These are phyloP conservation scores for Silurus aristotelis DNA, from an alignment of 2,797 vertebrate species.

Conservation along the genomic window DNA sequence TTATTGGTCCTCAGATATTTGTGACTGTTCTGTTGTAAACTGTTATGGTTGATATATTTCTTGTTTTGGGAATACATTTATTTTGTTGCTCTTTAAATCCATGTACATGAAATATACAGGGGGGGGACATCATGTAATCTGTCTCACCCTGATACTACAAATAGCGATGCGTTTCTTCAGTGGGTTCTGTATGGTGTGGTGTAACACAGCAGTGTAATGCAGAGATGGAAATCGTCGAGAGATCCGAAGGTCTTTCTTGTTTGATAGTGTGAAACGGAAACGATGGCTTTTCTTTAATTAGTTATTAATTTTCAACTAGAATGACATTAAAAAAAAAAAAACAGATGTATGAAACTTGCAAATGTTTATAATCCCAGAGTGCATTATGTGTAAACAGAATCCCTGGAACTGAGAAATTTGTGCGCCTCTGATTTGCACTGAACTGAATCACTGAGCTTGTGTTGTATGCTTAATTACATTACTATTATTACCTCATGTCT, in stretches of 20 bases:
- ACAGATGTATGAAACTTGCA: background rate
- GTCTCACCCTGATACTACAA: too few species aligned
- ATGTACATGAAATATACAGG: background rate
- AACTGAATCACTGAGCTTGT: background rate
- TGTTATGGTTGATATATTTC: background rate
- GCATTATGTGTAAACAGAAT: background rate
- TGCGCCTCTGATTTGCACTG: background rate
- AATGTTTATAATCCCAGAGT: background rate
- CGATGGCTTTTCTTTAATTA: background rate
- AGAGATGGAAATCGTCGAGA: background rate
- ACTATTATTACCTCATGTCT: background rate
- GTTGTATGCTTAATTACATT: background rate
- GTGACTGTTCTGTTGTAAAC: background rate
- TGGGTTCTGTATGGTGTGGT: slow-evolving; percentile 32
- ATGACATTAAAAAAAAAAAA: background rate
- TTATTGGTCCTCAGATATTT: slow-evolving; percentile 4
- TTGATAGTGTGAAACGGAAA: background rate
- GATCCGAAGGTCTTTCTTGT: slow-evolving; percentile 1
- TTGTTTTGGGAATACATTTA: background rate
- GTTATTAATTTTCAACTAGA: background rate
- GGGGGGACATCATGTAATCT: too few species aligned
- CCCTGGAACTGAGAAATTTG: background rate
- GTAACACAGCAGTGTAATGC: slow-evolving; percentile 2
- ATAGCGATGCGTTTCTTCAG: slow-evolving; percentile 38
- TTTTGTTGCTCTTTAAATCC: background rate